These are phyloP conservation scores for Laterallus jamaicensis DNA, from an alignment of 2,113 vertebrate genomes.

Conservation along the genomic window DNA sequence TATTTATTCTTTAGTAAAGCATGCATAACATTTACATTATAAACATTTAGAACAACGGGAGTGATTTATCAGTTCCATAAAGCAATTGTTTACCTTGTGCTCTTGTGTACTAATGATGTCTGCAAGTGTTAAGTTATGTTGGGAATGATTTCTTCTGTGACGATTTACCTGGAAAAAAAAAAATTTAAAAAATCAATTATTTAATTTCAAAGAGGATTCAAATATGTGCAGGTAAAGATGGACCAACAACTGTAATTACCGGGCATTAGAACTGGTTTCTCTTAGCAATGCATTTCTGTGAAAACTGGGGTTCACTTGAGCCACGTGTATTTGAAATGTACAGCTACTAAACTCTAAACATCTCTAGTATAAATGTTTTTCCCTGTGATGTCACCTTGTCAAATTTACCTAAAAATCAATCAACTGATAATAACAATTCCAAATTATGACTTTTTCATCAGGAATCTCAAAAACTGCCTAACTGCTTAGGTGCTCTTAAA, in stretches of 20 bases:
- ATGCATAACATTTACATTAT: neutral
- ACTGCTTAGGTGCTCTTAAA: neutral
- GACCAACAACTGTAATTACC: neutral
- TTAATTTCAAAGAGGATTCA: neutral
- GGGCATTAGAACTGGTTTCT: neutral
- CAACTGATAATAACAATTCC: neutral
- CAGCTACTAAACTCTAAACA: neutral
- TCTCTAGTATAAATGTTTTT: neutral
- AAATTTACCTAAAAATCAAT: neutral
- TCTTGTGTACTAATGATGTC: constrained; percentile 70
- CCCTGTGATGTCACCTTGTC: neutral
- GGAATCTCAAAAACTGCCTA: neutral
- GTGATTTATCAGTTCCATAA: neutral
- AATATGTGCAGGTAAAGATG: neutral
- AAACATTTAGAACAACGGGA: neutral
- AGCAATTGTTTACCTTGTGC: constrained; percentile 70
- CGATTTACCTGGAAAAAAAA: constrained; percentile 77
- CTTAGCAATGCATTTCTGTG: neutral
- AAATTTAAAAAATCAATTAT: neutral
- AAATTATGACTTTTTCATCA: neutral
- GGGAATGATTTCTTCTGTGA: constrained; percentile 92
- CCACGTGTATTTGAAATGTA: neutral
- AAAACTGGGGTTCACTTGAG: neutral
- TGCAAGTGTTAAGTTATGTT: constrained; percentile 76
- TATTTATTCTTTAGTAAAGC: neutral